A percentile compares a stretch with the other conserved stretches of the same genome.
phyloP scores from a whole-genome alignment of 2,888 invertebrate genomes.

The Bembecia ichneumoniformis region DNA sequence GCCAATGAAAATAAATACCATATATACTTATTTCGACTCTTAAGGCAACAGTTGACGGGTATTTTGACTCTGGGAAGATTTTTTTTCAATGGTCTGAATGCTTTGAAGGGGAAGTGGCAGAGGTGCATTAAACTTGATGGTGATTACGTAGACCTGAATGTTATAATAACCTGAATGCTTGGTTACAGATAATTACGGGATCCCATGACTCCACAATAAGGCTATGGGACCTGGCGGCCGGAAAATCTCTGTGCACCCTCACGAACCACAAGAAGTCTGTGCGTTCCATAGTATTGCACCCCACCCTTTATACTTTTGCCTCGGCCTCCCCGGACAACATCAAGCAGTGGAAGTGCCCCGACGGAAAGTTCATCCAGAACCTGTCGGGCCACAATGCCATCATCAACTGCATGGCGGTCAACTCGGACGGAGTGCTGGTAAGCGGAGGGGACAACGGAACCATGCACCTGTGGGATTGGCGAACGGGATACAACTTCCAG shows the following conservation, averaged over 20 bases:
- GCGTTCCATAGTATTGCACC: slow-evolving; percentile 83
- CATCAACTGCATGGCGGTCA: slow-evolving; percentile 95
- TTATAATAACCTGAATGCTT: slow-evolving; percentile 58
- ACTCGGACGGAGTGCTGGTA: slow-evolving; percentile 94
- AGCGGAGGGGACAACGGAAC: slow-evolving; percentile 99
- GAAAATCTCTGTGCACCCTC: slow-evolving; percentile 92
- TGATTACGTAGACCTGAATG: too few species aligned
- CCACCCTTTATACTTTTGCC: slow-evolving; percentile 91
- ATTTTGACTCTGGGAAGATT: too few species aligned
- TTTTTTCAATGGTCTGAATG: too few species aligned
- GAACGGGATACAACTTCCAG: slow-evolving; percentile 99
- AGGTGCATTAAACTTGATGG: too few species aligned
- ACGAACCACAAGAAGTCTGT: slow-evolving; percentile 99
- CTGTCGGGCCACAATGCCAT: slow-evolving; percentile 97
- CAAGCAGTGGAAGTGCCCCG: slow-evolving; percentile 99
- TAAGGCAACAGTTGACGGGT: too few species aligned
- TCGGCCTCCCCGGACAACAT: slow-evolving; percentile 99
- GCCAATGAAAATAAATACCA: too few species aligned
- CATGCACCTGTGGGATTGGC: slow-evolving; percentile 98
- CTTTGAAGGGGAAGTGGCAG: too few species aligned
- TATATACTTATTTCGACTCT: too few species aligned
- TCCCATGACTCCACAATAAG: slow-evolving; percentile 97
- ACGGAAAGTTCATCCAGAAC: slow-evolving; percentile 97
- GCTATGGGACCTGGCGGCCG: slow-evolving; percentile 97
- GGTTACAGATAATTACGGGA: slow-evolving; percentile 89